These are phyloP conservation scores for Cladorhizidae sp. DNA, from an alignment of 37 sponge, comb jelly and placozoan genomes.

Conservation along the genomic window DNA sequence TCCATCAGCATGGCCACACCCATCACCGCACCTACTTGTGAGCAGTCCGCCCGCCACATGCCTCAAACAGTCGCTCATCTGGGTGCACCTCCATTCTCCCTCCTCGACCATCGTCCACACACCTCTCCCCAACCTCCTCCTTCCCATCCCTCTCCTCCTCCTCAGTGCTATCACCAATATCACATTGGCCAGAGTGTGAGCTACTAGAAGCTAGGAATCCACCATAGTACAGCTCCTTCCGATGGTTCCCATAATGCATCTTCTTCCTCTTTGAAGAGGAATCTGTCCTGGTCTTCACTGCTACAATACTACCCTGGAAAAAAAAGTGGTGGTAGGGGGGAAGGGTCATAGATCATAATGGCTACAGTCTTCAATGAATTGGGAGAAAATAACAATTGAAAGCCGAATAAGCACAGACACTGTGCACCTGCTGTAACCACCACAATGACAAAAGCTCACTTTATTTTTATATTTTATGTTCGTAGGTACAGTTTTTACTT, in stretches of 20 bases:
- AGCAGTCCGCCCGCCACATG: slow-evolving; percentile 73
- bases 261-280: not conserved
- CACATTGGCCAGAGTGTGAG: not conserved
- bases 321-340: not conserved
- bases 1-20: no score
- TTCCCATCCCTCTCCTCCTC: not conserved
- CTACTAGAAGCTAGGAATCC: slow-evolving; percentile 21
- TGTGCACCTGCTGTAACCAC: no score
- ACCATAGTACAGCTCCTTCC: slow-evolving; percentile 14
- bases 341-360: no score
- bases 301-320: not conserved
- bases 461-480: no score
- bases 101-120: not conserved
- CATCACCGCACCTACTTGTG: slow-evolving; percentile 54
- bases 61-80: slow-evolving; percentile 47
- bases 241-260: slow-evolving; percentile 18
- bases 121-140: no score
- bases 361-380: no score
- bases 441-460: no score
- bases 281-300: not conserved
- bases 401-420: no score
- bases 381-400: no score
- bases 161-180: not conserved
- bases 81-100: not conserved
- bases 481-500: no score